phyloP scores from a whole-genome alignment of 2,888 invertebrate genomes.

The Trichogramma dendrolimi region DNA sequence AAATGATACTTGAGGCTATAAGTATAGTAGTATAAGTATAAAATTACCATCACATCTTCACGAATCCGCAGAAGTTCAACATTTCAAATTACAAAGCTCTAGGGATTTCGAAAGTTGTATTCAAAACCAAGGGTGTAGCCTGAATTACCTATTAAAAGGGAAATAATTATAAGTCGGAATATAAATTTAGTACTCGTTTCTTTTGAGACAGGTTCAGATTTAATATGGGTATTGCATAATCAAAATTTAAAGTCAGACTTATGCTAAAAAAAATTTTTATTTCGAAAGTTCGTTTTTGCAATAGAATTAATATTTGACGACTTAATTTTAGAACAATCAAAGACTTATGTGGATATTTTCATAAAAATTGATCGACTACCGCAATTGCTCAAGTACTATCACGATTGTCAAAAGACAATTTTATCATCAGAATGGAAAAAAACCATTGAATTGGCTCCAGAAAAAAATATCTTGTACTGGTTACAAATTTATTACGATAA shows the following conservation, averaged over 20 bases:
- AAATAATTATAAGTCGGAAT: no score
- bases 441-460: constrained; percentile 61
- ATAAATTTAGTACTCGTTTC: no score
- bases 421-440: constrained; percentile 70
- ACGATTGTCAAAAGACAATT: constrained; percentile 71
- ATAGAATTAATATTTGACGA: constrained; percentile 2
- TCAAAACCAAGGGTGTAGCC: no score
- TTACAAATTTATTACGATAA: constrained; percentile 69
- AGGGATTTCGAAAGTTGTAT: no score
- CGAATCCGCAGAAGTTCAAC: no score
- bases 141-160: no score
- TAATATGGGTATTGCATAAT: no score
- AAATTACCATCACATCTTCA: no score
- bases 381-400: constrained; percentile 76
- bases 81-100: no score
- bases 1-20: no score
- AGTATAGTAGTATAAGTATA: no score
- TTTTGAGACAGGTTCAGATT: no score
- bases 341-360: constrained; percentile 64
- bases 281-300: neutral
- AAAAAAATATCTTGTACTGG: constrained; percentile 62
- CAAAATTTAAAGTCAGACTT: neutral
- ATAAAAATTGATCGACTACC: constrained; percentile 67
- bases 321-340: constrained; percentile 55
- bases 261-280: neutral